A percentile compares a stretch with the other conserved stretches of the same genome.
phyloP scores from a whole-genome alignment of 2,888 invertebrate species.

The Mesochorus sp. region DNA sequence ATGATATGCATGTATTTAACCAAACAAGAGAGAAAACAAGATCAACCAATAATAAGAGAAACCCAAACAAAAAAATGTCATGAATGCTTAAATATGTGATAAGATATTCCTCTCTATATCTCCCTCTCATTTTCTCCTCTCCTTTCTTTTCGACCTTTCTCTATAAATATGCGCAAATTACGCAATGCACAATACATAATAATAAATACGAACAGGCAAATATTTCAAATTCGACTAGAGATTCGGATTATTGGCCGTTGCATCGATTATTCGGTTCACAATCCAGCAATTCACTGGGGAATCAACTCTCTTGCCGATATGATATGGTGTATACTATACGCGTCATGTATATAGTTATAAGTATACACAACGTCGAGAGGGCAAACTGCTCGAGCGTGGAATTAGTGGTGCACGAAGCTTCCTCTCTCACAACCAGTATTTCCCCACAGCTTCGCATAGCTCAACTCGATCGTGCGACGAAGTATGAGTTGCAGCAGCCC shows the following conservation, averaged over 20 bases:
- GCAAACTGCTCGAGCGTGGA: constrained; percentile 44
- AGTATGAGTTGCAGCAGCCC: constrained; percentile 42
- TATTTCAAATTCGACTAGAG: constrained; percentile 47
- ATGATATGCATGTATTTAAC: constrained; percentile 1
- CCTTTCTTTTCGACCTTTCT: too few relatives aligned
- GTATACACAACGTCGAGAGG: constrained; percentile 13
- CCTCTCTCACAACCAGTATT: constrained; percentile 6
- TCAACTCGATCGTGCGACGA: constrained; percentile 20
- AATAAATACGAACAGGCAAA: constrained; percentile 18
- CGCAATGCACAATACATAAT: not conserved
- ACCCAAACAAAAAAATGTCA: not conserved
- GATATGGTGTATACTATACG: constrained; percentile 9
- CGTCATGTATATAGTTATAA: not conserved
- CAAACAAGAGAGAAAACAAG: not conserved
- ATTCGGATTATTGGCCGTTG: constrained; percentile 39
- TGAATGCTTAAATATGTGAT: too few relatives aligned
- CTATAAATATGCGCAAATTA: constrained; percentile 5
- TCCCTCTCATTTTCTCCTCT: too few relatives aligned
- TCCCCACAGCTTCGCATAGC: not conserved
- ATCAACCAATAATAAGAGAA: not conserved
- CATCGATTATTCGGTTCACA: constrained; percentile 52
- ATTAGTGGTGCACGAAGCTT: constrained; percentile 34
- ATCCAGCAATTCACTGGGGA: constrained; percentile 43
- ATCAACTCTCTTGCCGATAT: constrained; percentile 47
- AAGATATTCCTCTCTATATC: too few relatives aligned